Evolutionary conservation across 1,140 invertebrate genomes (phyloP).

Genomic region (Liolophura sinensis): DNA sequence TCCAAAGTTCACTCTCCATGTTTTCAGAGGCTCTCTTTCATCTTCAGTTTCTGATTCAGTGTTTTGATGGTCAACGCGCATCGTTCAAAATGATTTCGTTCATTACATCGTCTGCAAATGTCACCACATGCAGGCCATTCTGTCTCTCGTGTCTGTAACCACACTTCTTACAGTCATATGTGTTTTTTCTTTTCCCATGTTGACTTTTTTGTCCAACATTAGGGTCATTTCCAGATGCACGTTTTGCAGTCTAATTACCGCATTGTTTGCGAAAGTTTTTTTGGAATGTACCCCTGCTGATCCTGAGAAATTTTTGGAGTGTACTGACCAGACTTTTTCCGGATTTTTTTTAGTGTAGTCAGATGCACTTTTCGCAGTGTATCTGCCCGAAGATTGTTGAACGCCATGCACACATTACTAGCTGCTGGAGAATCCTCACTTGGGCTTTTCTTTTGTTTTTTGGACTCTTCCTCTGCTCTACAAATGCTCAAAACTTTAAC

Average conservation of each 20-base stretch:
- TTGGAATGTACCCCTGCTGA: background rate
- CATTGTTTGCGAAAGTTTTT: background rate
- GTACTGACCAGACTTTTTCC: no score
- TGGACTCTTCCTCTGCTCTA: conserved; percentile 7
- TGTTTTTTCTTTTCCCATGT: background rate
- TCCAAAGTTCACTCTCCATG: no score
- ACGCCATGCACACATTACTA: conserved; percentile 1
- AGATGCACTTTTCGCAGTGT: no score
- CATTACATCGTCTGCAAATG: conserved; percentile 7
- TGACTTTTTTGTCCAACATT: background rate
- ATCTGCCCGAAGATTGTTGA: background rate
- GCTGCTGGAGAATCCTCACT: conserved; percentile 6
- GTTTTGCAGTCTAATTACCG: background rate
- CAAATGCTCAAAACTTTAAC: conserved; percentile 9
- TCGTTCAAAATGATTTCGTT: conserved; percentile 9
- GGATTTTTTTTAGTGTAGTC: no score
- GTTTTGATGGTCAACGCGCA: background rate
- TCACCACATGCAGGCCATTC: conserved; percentile 7
- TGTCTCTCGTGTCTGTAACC: conserved; percentile 1
- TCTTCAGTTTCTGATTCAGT: conserved; percentile 1
- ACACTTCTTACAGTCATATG: conserved; percentile 3
- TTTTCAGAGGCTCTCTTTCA: background rate
- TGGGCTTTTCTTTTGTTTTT: conserved; percentile 3
- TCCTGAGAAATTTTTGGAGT: no score
- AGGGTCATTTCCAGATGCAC: background rate